Conservation (phyloP, 2,113 vertebrate species). For the Corythoichthys intestinalis region DNA sequence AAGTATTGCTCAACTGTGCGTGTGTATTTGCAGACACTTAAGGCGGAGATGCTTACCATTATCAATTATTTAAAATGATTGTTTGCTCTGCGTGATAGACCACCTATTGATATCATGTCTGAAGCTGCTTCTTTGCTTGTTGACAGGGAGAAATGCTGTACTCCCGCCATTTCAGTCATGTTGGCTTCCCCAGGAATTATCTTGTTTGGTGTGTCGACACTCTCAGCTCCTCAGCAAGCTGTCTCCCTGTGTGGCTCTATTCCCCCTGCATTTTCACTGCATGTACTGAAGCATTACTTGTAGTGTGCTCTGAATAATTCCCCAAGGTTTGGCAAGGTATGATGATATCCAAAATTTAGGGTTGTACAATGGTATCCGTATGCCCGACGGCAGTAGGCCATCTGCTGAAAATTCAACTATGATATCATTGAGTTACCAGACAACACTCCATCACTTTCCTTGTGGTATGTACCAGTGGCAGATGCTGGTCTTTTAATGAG, state of each 20-base stretch:
- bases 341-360: conserved; percentile 22
- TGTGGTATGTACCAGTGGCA: no score
- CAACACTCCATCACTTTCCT: not conserved
- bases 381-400: not conserved
- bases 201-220: conserved; percentile 11
- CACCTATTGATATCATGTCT: conserved; percentile 35
- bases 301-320: conserved; percentile 22
- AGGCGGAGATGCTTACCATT: conserved; percentile 29
- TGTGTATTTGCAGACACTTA: conserved; percentile 32
- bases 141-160: not conserved
- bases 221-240: conserved; percentile 21
- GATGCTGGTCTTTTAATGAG: no score
- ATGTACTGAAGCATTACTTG: conserved; percentile 7
- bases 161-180: conserved; percentile 17
- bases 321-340: conserved; percentile 5
- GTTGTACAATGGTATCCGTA: conserved; percentile 5
- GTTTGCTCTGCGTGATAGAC: conserved; percentile 48
- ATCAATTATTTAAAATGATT: conserved; percentile 60
- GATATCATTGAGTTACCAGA: not conserved
- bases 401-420: conserved; percentile 2
- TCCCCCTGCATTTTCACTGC: conserved; percentile 3
- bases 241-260: conserved; percentile 26
- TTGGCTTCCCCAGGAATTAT: conserved; percentile 21
- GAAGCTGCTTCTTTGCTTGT: conserved; percentile 18
- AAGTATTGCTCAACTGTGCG: conserved; percentile 18